Percentiles rank a stretch among this genome's conserved stretches.
Evolutionary conservation across 92 coral and sea anemone species (phyloP).

Genomic region (Palythoa grandis): DNA sequence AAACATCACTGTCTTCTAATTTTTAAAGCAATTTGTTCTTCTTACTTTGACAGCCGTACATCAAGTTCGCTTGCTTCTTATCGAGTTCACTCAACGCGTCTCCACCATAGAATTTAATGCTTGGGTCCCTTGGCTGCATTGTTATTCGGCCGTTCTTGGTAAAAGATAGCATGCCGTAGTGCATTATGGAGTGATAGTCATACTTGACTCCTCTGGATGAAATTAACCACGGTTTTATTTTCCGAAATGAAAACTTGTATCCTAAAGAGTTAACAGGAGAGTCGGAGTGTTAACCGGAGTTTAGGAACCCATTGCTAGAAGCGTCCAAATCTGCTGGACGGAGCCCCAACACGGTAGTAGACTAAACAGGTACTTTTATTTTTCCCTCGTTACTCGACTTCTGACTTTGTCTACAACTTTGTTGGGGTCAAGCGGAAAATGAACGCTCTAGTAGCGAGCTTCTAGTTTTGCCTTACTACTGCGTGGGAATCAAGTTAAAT

Average conservation of each 20-base stretch:
- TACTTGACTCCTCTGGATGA: conserved; percentile 34
- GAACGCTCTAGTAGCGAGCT: no score
- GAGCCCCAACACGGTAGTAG: no score
- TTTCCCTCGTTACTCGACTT: no score
- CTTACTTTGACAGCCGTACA: conserved; percentile 39
- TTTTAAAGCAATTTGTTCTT: neutral
- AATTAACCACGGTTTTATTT: conserved; percentile 13
- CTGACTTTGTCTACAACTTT: no score
- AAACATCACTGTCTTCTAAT: no score
- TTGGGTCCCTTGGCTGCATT: conserved; percentile 28
- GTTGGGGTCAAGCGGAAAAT: no score
- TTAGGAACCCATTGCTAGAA: no score
- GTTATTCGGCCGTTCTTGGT: conserved; percentile 27
- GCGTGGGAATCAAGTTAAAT: no score
- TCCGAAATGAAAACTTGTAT: conserved; percentile 35
- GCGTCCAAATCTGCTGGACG: no score
- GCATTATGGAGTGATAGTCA: conserved; percentile 41
- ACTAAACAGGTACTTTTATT: no score
- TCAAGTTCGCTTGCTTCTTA: conserved; percentile 39
- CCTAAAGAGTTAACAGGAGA: conserved; percentile 4
- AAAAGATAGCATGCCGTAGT: conserved; percentile 39
- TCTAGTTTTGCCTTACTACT: no score
- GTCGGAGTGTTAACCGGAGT: neutral
- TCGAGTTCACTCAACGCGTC: conserved; percentile 16
- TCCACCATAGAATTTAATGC: conserved; percentile 19